Evolutionary conservation across 2,888 invertebrate species (phyloP).

Genomic region (Heliconius ethilla): DNA sequence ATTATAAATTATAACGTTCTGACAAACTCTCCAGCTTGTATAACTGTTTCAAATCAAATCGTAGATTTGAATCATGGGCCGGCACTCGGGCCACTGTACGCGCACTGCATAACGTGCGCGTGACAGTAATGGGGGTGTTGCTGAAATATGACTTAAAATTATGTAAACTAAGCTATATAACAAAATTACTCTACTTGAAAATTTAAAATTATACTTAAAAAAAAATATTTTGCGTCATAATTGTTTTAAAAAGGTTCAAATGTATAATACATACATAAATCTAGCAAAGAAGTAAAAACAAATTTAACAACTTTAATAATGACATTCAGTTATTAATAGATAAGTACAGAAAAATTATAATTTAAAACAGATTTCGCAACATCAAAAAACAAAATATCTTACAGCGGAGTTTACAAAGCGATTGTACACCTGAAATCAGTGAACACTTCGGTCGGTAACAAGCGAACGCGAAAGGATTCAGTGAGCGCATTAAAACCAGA

Average conservation of each 20-base stretch:
- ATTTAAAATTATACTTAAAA: too few species aligned
- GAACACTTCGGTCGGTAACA: constrained; percentile 61
- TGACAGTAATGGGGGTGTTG: constrained; percentile 38
- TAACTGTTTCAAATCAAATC: constrained; percentile 29
- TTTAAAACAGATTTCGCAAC: constrained; percentile 16
- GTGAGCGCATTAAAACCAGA: constrained; percentile 73
- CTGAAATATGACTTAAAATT: constrained; percentile 39
- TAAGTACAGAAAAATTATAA: constrained; percentile 17
- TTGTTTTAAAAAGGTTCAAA: not conserved
- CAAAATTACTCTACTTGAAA: constrained; percentile 17
- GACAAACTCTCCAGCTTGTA: constrained; percentile 1
- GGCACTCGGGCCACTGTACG: constrained; percentile 19
- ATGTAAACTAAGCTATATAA: constrained; percentile 31
- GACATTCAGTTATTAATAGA: not conserved
- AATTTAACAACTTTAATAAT: not conserved
- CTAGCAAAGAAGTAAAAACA: not conserved
- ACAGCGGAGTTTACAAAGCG: constrained; percentile 26
- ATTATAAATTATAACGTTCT: constrained; percentile 3
- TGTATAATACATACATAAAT: not conserved
- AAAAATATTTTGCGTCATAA: too few species aligned
- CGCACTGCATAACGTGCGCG: constrained; percentile 26
- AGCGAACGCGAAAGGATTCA: constrained; percentile 71
- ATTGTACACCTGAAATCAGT: constrained; percentile 57
- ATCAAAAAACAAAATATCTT: constrained; percentile 18
- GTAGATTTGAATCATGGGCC: constrained; percentile 32